A percentile compares a stretch with the other conserved stretches of the same genome.
Conservation (phyloP, 2,888 invertebrate species). For the Ectobius pallidus region DNA sequence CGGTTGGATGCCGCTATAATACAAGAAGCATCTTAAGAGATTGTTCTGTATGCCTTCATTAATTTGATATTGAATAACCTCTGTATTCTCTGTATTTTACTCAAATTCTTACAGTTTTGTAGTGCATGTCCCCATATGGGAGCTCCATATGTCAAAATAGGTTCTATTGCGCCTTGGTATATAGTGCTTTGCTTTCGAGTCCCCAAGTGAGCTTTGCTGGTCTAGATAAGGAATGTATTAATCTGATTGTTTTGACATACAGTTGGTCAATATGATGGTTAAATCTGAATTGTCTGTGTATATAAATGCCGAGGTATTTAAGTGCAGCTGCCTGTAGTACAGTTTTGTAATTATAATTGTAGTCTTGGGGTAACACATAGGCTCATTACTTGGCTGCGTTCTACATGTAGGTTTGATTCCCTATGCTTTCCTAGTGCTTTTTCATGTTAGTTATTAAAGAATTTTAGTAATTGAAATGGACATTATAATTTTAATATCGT, state of each 20-base stretch:
- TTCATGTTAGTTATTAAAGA: no score
- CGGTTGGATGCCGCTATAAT: neutral
- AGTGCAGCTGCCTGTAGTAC: neutral
- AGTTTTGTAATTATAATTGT: neutral
- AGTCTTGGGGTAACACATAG: no score
- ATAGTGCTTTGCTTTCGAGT: neutral
- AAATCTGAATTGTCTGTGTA: neutral
- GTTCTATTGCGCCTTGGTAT: neutral
- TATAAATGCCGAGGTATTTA: neutral
- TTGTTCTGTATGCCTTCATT: neutral
- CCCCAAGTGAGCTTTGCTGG: neutral
- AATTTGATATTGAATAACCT: neutral
- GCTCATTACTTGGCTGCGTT: no score
- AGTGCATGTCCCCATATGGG: neutral
- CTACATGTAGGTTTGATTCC: no score
- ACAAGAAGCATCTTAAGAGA: neutral
- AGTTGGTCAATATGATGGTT: neutral
- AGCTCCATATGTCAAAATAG: neutral
- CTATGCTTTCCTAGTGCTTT: no score
- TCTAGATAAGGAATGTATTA: neutral
- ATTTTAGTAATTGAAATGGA: no score
- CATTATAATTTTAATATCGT: no score
- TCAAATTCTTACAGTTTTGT: neutral
- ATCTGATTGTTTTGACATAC: neutral
- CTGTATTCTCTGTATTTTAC: neutral